Conservation (phyloP, 2,113 vertebrate species). For the Phaethornis superciliosus region DNA sequence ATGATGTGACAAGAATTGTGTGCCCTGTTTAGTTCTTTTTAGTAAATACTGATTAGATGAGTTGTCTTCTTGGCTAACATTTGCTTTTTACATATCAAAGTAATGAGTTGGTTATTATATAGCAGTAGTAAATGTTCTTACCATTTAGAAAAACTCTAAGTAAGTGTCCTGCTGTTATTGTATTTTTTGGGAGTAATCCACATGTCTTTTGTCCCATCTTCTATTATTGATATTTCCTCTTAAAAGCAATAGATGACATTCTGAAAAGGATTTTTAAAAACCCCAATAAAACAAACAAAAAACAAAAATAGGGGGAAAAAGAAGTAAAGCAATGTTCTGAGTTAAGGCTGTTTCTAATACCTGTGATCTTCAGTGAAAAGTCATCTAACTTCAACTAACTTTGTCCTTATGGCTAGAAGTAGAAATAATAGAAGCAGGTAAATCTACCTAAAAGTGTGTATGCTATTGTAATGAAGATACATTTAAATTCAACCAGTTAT, state of each 20-base stretch:
- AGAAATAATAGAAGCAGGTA: not conserved
- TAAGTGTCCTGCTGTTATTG: accelerated
- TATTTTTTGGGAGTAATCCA: not conserved
- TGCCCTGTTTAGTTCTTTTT: not conserved
- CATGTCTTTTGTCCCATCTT: not conserved
- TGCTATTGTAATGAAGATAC: not conserved
- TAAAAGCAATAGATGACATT: not conserved
- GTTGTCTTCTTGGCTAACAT: not conserved
- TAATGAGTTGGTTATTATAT: not conserved
- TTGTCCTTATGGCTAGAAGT: not conserved
- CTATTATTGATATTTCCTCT: not conserved
- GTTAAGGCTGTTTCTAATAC: not conserved
- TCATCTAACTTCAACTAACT: not conserved
- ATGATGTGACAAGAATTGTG: not conserved
- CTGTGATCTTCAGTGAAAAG: not conserved
- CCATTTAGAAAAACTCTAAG: not conserved
- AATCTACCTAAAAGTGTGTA: not conserved
- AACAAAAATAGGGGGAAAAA: too few species aligned
- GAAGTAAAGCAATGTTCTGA: not conserved
- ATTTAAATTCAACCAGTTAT: not conserved
- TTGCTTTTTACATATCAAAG: not conserved
- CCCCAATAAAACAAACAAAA: too few species aligned
- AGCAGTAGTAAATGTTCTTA: not conserved
- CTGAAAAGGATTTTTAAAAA: not conserved
- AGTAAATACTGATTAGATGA: not conserved